Evolutionary conservation across 1,140 invertebrate genomes (phyloP), one percentile per base, ranked within the genome.

Genomic region (Trigoniulus corallinus): DNA sequence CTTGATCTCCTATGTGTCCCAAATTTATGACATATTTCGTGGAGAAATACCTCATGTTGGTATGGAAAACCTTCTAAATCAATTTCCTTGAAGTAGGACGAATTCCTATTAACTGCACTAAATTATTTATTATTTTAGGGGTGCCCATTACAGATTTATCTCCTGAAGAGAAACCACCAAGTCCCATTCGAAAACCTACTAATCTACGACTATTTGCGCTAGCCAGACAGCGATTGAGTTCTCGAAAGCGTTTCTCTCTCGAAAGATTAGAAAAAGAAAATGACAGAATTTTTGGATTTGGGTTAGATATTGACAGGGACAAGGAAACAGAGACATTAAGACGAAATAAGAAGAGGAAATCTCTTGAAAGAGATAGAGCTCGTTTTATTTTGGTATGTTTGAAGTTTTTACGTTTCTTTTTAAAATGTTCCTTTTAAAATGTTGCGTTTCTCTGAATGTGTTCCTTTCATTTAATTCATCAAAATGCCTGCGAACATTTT

Each of bases 1-100:
- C 1, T 81, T 88, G 76, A 73, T 86, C 37, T 79, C 80, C 41
- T 93, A 92, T 62, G 67, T 92, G 40, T 80, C 84, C n/a, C 82
- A 88, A 71, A 76, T 92, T 55, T 88, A 86, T 63, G 81, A 88
- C 60, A 73, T 75, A 45, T 87, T 88, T 63, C 73, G 80, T 52
- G 80, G 82, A 53, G 82, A 86, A 69, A 84, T 87, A 58, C 84
- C 84, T 13, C 77, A 82, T 59, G 75, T 39, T 47, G 46, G 52
- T 57, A 26, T 39, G 27, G 20, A 46, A 47, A 24, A 27, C 21
- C 26, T 27, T 18, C 43, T 52, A 29, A 23, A 10, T 12, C 18
- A 43, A 18, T 18, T 43, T 43, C 10, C n/a, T n/a, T 7, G 10
- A 22, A 26, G 4, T 34, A 7, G 7, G 15, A 7, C 42, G 18